Percentiles rank a stretch among this genome's conserved stretches.
These are phyloP conservation scores for Piprites chloris DNA, from an alignment of 2,113 vertebrate genomes.

Conservation along the genomic window DNA sequence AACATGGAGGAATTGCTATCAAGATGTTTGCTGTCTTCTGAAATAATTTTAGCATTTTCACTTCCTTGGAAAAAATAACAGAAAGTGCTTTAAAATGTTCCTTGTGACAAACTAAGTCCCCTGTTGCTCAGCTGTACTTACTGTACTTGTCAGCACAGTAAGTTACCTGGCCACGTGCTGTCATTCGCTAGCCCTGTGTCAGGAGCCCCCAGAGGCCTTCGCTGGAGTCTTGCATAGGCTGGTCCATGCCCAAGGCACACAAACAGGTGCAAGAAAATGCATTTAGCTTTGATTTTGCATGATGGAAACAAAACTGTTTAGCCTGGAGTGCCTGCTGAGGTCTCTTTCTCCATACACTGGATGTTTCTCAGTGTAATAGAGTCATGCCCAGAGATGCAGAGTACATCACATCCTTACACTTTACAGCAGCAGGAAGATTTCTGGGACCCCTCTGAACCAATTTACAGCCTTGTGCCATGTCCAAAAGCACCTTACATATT, in stretches of 20 bases:
- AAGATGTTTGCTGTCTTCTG: background rate
- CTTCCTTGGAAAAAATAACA: background rate
- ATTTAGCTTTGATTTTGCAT: background rate
- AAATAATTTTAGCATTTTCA: background rate
- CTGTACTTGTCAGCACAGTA: background rate
- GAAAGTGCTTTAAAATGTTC: background rate
- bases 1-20: background rate
- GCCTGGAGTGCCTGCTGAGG: background rate
- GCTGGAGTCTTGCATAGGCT: background rate
- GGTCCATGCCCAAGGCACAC: background rate
- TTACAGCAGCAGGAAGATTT: background rate
- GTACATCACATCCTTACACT: background rate
- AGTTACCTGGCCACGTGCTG: background rate
- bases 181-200: background rate
- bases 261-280: fast-evolving
- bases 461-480: background rate
- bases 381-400: background rate
- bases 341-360: background rate
- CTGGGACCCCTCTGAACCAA: background rate
- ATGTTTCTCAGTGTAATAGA: fast-evolving
- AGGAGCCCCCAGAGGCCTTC: background rate
- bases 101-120: background rate
- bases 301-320: background rate
- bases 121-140: too few relatives aligned
- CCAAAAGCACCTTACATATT: background rate